Evolutionary conservation across 2,797 vertebrate genomes (phyloP), one percentile per base, ranked within the genome.

Genomic region (Squalus acanthias): DNA sequence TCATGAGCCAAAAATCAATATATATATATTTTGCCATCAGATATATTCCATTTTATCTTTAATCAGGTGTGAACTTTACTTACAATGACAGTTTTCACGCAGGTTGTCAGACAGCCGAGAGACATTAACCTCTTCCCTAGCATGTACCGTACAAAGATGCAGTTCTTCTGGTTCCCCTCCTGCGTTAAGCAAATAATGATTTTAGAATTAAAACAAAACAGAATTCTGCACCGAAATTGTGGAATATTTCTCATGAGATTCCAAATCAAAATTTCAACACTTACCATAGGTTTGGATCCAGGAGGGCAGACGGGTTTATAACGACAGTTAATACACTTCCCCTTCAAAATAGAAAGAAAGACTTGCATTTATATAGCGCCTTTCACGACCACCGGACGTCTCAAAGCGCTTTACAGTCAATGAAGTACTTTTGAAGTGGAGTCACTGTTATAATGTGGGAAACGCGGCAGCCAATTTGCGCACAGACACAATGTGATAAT

Each of bases 31-130:
- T 87, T 33, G 17, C 2, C 76, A 65, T 26, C 3, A 89, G 6
- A 39, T 87, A 20, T 26, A 39, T 50, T 50, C 26, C 8, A 50
- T 57, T 57, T 76, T 95, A 46, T 69, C 95, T 72, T 46, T 0
- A 17, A 95, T 26, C 24, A 50, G 67, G 17, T 76, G 2, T 57
- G 69, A 57, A 20, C 4, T 29, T 95, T 97, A 98, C 98, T 98
- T 97, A 99, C 99, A 0, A 98, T 97, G 72, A 96, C 12, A 0
- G 96, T 97, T 97, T 96, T 98, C 0, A 97, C 96, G 96, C 99
- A 99, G 46, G 72, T 97, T 2, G 96, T 60, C 96, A 95, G 97
- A 97, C 99, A 99, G 72, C 99, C 99, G 0, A 98, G 93, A 82
- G 96, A 97, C 82, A 97, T 0, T 6, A 98, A 96, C 0, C 96